Evolutionary conservation across 2,113 vertebrate species (phyloP), one percentile per base, ranked within the genome.

Genomic region (Tragelaphus strepsiceros): DNA sequence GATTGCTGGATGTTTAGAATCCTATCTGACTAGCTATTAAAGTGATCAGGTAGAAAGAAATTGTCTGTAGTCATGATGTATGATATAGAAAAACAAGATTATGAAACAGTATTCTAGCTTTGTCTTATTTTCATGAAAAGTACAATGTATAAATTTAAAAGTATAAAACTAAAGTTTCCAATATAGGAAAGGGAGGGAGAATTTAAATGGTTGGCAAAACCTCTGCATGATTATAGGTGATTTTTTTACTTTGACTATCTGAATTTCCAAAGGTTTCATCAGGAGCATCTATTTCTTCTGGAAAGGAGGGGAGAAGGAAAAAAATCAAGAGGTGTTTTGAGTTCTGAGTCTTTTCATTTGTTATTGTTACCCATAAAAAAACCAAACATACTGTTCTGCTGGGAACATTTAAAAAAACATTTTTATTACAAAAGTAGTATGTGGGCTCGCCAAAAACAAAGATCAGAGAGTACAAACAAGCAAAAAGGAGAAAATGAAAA

Each of bases 331-430:
- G 35, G 19, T 61, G 30, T 84, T 61, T 74, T 61, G 74, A 30
- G 58, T 21, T 88, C 64, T 78, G 74, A 24, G 46, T 24, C 56
- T 82, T 88, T 39, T 67, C 30, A 15, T 85, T 85, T 94, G 92
- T 90, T 35, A 87, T 91, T 87, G 49, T 67, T 88, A 51, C 74
- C 87, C 86, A 53, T 61, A n/a, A 19, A 58, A 94, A 87, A 94
- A 83, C 64, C 24, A 96, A 93, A 71, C 56, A 82, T 32, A 14
- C 32, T 58, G 39, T 88, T 97, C 83, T 49, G 15, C 86, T 62
- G 51, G 87, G 58, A 97, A 97, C 87, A 90, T 94, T 93, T 90
- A 2, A 5, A 77, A 96, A 96, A 96, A 87, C 54, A 88, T 90
- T 64, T 96, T 95, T 93, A 78, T 91, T 91, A 78, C 67, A 96